These are phyloP conservation scores for Chrysolina haemoptera DNA, from an alignment of 2,888 invertebrate species.

Conservation along the genomic window DNA sequence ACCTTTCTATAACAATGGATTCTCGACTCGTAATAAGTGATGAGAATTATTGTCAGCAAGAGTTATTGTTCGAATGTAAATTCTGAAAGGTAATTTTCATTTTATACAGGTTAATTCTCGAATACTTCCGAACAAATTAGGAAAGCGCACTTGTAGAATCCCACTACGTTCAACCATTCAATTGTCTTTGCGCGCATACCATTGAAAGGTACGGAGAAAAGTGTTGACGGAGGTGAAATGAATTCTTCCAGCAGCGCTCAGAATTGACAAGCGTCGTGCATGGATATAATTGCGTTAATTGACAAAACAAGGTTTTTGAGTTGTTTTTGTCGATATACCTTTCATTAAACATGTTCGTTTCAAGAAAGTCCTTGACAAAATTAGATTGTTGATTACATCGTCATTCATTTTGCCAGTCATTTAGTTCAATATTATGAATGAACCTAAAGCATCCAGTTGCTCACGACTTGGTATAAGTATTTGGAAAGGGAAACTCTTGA, in stretches of 20 bases:
- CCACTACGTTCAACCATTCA: background rate
- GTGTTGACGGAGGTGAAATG: background rate
- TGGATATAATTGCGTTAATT: too few species aligned
- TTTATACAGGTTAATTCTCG: constrained; percentile 14
- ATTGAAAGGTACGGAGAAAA: background rate
- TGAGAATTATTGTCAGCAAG: background rate
- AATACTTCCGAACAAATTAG: constrained; percentile 11
- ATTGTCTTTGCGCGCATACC: background rate
- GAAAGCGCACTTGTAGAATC: background rate
- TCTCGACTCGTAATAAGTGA: background rate
- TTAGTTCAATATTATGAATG: too few species aligned
- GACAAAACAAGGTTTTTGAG: too few species aligned
- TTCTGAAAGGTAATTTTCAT: constrained; percentile 1
- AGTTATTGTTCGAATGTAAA: constrained; percentile 14
- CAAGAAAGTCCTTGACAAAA: too few species aligned
- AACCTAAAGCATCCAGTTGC: too few species aligned
- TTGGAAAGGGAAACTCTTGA: too few species aligned
- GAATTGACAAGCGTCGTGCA: too few species aligned
- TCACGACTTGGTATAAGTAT: too few species aligned
- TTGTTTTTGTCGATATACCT: too few species aligned
- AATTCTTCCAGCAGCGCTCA: background rate
- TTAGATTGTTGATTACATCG: too few species aligned
- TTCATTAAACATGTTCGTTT: too few species aligned
- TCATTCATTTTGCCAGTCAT: too few species aligned
- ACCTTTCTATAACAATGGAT: background rate